Conservation (phyloP, 1,140 invertebrate genomes). For the Plutomurus gul region DNA sequence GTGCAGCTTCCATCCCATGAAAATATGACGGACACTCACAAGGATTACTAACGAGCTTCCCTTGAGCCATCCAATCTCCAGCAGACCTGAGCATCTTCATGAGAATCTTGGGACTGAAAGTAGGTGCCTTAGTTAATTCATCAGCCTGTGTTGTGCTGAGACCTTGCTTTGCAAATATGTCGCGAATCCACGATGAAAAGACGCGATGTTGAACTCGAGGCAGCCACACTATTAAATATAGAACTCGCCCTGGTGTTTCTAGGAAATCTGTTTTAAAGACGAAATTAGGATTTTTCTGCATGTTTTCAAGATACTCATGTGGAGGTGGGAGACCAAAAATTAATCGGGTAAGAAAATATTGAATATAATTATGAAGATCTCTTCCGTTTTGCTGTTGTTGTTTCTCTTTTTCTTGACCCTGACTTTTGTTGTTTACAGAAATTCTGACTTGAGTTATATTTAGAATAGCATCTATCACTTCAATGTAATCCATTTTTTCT, state of each 20-base stretch:
- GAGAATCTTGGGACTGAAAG: slow-evolving; percentile 32
- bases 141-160: slow-evolving; percentile 82
- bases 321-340: slow-evolving; percentile 51
- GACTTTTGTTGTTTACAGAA: neutral
- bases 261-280: neutral
- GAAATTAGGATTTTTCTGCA: slow-evolving; percentile 50
- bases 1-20: slow-evolving; percentile 47
- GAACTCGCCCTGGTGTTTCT: slow-evolving; percentile 57
- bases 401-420: neutral
- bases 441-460: slow-evolving; percentile 63
- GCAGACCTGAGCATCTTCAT: slow-evolving; percentile 32
- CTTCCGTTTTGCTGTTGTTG: slow-evolving; percentile 26
- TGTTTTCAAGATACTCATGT: slow-evolving; percentile 41
- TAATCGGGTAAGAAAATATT: slow-evolving; percentile 79
- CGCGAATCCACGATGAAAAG: slow-evolving; percentile 73
- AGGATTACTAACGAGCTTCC: neutral
- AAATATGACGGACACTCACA: slow-evolving; percentile 39
- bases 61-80: slow-evolving; percentile 36
- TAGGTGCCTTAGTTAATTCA: slow-evolving; percentile 40
- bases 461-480: slow-evolving; percentile 82
- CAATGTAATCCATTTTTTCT: slow-evolving; percentile 86
- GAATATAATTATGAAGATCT: slow-evolving; percentile 64
- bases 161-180: slow-evolving; percentile 71
- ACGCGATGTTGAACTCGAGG: slow-evolving; percentile 72
- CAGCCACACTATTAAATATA: slow-evolving; percentile 77